Evolutionary conservation across 2,888 invertebrate genomes (phyloP), one percentile per base, ranked within the genome.

Genomic region (Anarsia innoxiella): DNA sequence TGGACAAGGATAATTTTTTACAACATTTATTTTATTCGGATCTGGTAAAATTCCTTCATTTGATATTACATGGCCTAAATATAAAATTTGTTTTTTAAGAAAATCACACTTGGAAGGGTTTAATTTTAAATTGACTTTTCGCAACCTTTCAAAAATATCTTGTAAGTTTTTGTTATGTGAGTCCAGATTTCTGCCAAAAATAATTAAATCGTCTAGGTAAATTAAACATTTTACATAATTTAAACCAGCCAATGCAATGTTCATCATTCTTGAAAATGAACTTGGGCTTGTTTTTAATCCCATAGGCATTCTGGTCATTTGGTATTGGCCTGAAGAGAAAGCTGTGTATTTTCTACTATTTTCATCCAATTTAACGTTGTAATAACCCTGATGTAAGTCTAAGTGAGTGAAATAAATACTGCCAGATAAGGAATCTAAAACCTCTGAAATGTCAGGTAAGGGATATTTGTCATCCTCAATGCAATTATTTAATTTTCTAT

Each of bases 211-310:
- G 23, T 45, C 42, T 10, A 38, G 4, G 28, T 45, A 45, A 1
- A 45, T 13, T 2, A 41, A 15, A 37, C 45, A 45, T 35, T 38
- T 40, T 9, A 37, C 35, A 15, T 35, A 31, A n/a, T 14, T 39
- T 28, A 44, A 16, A 2, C 46, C 48, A 2, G 45, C 40, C 46
- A 44, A 43, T 6, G 48, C 48, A 27, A 40, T 28, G 3, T 41
- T 35, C 44, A 49, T 49, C 9, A n/a, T n/a, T n/a, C n/a, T n/a
- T n/a, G n/a, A n/a, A n/a, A n/a, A n/a, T n/a, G n/a, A n/a, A n/a
- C n/a, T n/a, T n/a, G n/a, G n/a, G n/a, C n/a, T n/a, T n/a, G n/a
- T n/a, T n/a, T n/a, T n/a, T n/a, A n/a, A n/a, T 8, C 47, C 48
- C 41, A 42, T 41, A 2, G 48, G 48, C 9, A 42, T n/a, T 8